Percentiles rank a stretch among this genome's conserved stretches.
Conservation (phyloP, 2,888 invertebrate genomes). For the Synanthedon formicaeformis region DNA sequence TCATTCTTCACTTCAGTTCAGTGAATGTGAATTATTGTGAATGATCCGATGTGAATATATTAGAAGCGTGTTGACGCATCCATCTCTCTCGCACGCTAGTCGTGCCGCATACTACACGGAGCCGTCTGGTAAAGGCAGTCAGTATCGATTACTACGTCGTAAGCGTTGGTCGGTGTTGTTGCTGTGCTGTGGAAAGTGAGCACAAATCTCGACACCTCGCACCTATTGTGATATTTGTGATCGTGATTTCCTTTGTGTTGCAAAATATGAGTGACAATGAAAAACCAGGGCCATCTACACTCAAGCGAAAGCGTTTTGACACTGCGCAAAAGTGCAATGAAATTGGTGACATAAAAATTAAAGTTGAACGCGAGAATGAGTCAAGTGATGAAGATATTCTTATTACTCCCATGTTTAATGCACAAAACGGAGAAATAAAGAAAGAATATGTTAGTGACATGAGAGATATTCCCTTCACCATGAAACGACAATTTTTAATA, state of each 20-base stretch:
- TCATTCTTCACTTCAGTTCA: too few relatives aligned
- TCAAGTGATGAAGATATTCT: background rate
- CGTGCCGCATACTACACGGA: background rate
- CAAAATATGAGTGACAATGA: background rate
- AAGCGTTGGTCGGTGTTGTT: background rate
- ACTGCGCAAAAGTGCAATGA: background rate
- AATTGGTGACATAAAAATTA: background rate
- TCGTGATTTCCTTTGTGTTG: too few relatives aligned
- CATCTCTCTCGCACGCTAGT: background rate
- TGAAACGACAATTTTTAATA: background rate
- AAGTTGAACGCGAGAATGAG: background rate
- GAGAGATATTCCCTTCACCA: background rate
- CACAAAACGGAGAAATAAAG: background rate
- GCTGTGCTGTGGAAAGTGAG: too few relatives aligned
- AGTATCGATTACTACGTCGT: background rate
- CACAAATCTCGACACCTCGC: too few relatives aligned
- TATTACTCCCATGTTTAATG: background rate
- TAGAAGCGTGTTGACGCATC: too few relatives aligned
- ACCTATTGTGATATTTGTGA: too few relatives aligned
- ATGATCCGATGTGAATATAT: too few relatives aligned
- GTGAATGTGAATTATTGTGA: too few relatives aligned
- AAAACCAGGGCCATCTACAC: slow-evolving; percentile 1
- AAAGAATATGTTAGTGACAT: background rate
- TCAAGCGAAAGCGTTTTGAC: background rate
- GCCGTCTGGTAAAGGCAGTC: background rate